Conservation (phyloP, 2,888 invertebrate genomes). For the Synanthedon formicaeformis region DNA sequence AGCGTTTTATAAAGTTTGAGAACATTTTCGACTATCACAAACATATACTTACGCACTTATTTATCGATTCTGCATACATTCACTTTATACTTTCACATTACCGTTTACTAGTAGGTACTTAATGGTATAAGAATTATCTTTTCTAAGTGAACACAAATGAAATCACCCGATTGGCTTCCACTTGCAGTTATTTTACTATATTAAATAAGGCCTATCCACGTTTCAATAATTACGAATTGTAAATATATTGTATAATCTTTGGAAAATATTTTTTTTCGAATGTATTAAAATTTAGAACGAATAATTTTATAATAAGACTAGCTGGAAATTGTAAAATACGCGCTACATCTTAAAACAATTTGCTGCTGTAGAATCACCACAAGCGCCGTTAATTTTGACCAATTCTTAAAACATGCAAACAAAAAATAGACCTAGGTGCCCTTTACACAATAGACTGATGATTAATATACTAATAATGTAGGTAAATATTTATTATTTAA, state of each 20-base stretch:
- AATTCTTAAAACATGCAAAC: not conserved
- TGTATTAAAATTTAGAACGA: not conserved
- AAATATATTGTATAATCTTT: not conserved
- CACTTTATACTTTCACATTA: too few species aligned
- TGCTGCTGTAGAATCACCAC: slow-evolving; percentile 1
- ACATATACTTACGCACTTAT: too few species aligned
- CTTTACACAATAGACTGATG: slow-evolving; percentile 8
- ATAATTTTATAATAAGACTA: too few species aligned
- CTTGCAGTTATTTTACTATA: not conserved
- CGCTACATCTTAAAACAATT: too few species aligned
- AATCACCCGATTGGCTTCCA: too few species aligned
- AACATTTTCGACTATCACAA: too few species aligned
- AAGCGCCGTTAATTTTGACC: not conserved
- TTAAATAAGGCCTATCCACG: slow-evolving; percentile 1
- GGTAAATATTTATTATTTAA: not conserved
- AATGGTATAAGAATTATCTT: too few species aligned
- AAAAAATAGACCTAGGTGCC: slow-evolving; percentile 1
- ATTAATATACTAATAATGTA: slow-evolving; percentile 1
- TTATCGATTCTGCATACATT: too few species aligned
- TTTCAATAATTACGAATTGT: not conserved
- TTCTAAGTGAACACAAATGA: too few species aligned
- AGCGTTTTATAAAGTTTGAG: too few species aligned
- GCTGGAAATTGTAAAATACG: too few species aligned
- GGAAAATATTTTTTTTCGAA: not conserved
- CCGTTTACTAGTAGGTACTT: too few species aligned